Base-by-base conservation (phyloP, 2,113 vertebrate species). In the Excalfactoria chinensis region DNA sequence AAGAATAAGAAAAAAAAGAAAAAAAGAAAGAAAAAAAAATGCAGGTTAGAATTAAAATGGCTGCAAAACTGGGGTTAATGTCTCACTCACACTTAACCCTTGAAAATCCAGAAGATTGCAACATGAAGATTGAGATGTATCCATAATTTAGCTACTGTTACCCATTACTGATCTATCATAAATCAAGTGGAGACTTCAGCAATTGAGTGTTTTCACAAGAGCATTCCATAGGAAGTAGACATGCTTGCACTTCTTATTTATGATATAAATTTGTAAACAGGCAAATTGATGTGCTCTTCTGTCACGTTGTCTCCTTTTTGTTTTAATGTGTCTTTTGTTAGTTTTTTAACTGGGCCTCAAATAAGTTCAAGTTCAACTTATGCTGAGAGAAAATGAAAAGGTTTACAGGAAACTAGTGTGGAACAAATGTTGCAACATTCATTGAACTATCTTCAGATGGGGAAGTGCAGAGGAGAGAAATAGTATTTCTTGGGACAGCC, bases 191-290 rank as follows among this genome's bases (percentile, higher is more conserved):
- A 93, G 84, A 68, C 64, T 91, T 82, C 72, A 22, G 18, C 58
- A 94, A 81, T 22, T 85, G 74, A 95, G 88, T 94, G 70, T 85
- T 96, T 91, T 96, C 53, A 90, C 79, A 94, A 86, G 86, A 96
- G 58, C 8, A 6, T 30, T 95, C 30, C 72, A 51, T 90, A 73
- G 58, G 53, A 60, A 74, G 85, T 20, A 92, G 88, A 77, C 21
- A 17, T 64, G 59, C 43, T 62, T 86, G 92, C 74, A 68, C 8
- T 74, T 87, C 22, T 84, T 63, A 78, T 4, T 75, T 26, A 41
- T 12, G 6, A 84, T 13, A 46, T 82, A 76, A 8, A 12, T 73
- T 60, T 62, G 13, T 41, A 82, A 71, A 56, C 3, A 30, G 35
- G 32, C 2, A 40, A 89, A 68, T 74, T 60, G 35, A 63, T 35